Base-by-base conservation (phyloP, 2,888 invertebrate genomes). In the Digitonthophagus gazella region DNA sequence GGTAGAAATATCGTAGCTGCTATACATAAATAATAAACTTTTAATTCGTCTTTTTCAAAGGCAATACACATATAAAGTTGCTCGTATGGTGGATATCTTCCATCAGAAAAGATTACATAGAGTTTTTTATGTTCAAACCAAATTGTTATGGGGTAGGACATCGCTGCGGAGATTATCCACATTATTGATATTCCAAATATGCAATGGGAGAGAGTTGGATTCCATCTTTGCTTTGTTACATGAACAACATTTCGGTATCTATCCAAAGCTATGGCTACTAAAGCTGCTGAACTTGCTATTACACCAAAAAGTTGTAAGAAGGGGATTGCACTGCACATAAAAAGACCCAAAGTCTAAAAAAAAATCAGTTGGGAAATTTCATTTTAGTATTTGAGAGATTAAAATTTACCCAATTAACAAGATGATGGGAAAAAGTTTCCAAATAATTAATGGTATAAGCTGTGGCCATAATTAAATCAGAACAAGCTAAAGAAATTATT, bases 231-330 rank as follows among this genome's bases (percentile, higher is more conserved):
- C 58, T 78, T 79, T n/a, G 83, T 76, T 0, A 83, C 81, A 56
- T 82, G 80, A 65, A 84, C 83, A 0, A 86, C 82, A 56, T 84
- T 85, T 77, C 83, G 80, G 72, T 87, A 88, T 65, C 88, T 82
- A 75, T 88, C 87, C 65, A 87, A 71, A 1, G 88, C 87, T 15
- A 88, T 86, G 14, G 83, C 83, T 8, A 86, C 82, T 15, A 88
- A 78, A 0, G 86, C 84, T 65, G 85, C 76, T 11, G 87, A 86
- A 73, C 86, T 86, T 1, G 82, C 84, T 44, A 86, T 75, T 54
- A 86, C 81, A 1, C 86, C 85, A 0, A 83, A 80, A 0, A 85
- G 83, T 74, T 86, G 86, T 0, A 83, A 74, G 74, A 85, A 84
- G 1, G 88, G 87, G 65, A 86, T 79, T 28, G 84, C 78, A 15